Conservation (phyloP, 2,888 invertebrate species). For the Agrotis segetum region DNA sequence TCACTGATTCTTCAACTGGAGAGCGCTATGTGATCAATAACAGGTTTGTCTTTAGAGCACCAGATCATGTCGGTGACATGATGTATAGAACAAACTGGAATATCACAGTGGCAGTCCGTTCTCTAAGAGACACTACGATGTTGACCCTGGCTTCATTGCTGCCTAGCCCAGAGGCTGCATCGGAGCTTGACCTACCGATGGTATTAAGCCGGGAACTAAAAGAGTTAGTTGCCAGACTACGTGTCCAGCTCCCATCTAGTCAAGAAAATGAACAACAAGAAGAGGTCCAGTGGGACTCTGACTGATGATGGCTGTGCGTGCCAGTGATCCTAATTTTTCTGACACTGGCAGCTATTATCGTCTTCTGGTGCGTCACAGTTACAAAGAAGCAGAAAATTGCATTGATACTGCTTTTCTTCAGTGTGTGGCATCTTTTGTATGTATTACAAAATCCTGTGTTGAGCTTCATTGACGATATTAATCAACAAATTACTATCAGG, state of each 20-base stretch:
- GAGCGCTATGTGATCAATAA: slow-evolving; percentile 92
- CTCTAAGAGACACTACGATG: slow-evolving; percentile 85
- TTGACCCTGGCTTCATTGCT: slow-evolving; percentile 83
- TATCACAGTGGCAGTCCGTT: slow-evolving; percentile 89
- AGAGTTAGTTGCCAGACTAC: slow-evolving; percentile 60
- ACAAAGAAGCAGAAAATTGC: slow-evolving; percentile 41
- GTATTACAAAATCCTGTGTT: slow-evolving; percentile 1
- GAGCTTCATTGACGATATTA: slow-evolving; percentile 17
- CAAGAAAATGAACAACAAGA: not conserved
- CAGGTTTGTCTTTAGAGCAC: slow-evolving; percentile 86
- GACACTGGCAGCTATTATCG: slow-evolving; percentile 38
- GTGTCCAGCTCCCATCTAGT: not conserved
- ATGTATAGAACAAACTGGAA: slow-evolving; percentile 84
- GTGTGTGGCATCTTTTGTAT: slow-evolving; percentile 30
- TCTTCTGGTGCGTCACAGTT: slow-evolving; percentile 45
- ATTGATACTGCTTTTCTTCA: slow-evolving; percentile 32
- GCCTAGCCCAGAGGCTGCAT: slow-evolving; percentile 73
- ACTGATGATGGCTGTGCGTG: slow-evolving; percentile 54
- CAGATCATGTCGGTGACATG: slow-evolving; percentile 76
- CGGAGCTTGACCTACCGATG: slow-evolving; percentile 83
- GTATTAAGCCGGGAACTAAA: slow-evolving; percentile 81
- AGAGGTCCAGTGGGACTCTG: slow-evolving; percentile 4
- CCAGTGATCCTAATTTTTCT: slow-evolving; percentile 34
- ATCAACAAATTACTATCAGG: slow-evolving; percentile 20
- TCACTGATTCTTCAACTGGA: slow-evolving; percentile 93